Base-by-base conservation (phyloP, 1,140 invertebrate genomes). In the Lamellibrachia luymesi region DNA sequence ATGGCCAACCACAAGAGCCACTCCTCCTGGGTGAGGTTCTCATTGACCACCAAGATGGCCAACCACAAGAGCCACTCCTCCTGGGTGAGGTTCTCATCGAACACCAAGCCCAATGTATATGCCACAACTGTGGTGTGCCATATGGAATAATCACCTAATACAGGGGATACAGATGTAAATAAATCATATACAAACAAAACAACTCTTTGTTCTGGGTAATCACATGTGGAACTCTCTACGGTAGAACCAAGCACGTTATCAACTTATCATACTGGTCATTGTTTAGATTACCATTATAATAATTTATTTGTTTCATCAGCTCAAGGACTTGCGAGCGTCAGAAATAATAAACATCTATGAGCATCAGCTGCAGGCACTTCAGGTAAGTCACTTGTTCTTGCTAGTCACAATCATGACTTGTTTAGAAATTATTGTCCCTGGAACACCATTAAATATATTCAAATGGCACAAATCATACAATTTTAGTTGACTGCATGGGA, bases 331-430 rank as follows among this genome's bases (percentile, higher is more conserved):
- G 8, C 95, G 95, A 92, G 93, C 94, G 13, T 95, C 95, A 52
- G 96, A 96, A 93, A 95, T 96, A n/a, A 95, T 96, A 92, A 95
- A 95, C 90, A 94, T 96, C 25, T 96, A 96, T 95, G 96, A 96
- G 94, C 95, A 96, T 93, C 95, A 96, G 93, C 93, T 96, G 13
- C 95, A 95, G 93, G 94, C 95, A n/a, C 91, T 95, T 91, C 95
- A 96, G 94, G 95, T 96, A 93, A 51, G 91, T 56, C 5, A 91
- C 64, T 17, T 80, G 8, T 80, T 80, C 25, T 10, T 56, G 52
- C 52, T 13, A 56, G 52, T 56, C 13, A 56, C 13, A 92, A 4
- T 50, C 8, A 93, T 38, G 89, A 27, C 10, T 27, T 92, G n/a
- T 50, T 27, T 50, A 90, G 25, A 38, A 6, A 90, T 90, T 50